These are phyloP conservation scores for Zosterops hypoxanthus DNA, from an alignment of 2,113 vertebrate genomes.

Conservation along the genomic window DNA sequence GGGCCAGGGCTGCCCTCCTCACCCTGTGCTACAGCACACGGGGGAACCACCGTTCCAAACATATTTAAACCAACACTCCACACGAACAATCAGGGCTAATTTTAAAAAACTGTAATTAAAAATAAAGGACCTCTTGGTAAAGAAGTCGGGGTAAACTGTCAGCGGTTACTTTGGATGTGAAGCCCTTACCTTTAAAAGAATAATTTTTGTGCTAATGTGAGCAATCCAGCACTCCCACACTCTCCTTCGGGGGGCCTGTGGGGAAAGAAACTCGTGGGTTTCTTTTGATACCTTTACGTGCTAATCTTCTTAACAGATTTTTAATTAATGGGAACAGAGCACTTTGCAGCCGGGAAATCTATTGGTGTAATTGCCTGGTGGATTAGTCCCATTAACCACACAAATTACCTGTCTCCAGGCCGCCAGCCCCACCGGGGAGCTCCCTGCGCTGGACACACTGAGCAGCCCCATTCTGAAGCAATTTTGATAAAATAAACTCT, in stretches of 20 bases:
- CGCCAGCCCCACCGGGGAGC: constrained; percentile 64
- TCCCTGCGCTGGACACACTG: constrained; percentile 47
- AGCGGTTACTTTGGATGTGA: neutral
- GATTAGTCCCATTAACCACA: constrained; percentile 62
- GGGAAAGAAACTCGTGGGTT: constrained; percentile 28
- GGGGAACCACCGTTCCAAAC: neutral
- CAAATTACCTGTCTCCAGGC: constrained; percentile 64
- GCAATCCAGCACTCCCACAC: constrained; percentile 37
- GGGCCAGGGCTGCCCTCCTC: neutral
- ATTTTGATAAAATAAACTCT: constrained; percentile 87
- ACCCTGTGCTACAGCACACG: rapidly evolving
- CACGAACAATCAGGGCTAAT: constrained; percentile 30
- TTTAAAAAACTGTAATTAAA: constrained; percentile 54
- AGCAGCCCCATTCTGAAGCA: constrained; percentile 70
- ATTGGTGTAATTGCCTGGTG: constrained; percentile 26
- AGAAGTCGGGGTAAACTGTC: constrained; percentile 5
- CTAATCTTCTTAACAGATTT: constrained; percentile 71
- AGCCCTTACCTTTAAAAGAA: constrained; percentile 26
- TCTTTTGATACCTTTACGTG: constrained; percentile 15
- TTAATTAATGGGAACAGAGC: constrained; percentile 63
- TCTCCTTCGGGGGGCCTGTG: neutral
- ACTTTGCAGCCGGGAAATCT: constrained; percentile 16
- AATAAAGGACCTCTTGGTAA: constrained; percentile 24
- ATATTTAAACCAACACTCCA: neutral
- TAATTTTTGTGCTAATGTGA: neutral